Conservation (phyloP, 1,140 invertebrate species). For the Eupristina koningsbergeri region DNA sequence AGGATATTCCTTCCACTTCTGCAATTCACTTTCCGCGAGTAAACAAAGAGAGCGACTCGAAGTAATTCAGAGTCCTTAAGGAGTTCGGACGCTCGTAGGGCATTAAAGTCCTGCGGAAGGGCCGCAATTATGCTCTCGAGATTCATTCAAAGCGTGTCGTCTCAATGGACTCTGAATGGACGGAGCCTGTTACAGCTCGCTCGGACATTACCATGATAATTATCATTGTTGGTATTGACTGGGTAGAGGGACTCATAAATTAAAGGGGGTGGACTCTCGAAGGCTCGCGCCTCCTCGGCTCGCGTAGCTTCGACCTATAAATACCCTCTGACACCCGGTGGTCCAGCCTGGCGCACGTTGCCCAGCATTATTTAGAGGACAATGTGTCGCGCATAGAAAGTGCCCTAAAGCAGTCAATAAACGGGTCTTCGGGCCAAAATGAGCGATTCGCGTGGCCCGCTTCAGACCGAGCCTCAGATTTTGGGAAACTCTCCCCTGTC, state of each 20-base stretch:
- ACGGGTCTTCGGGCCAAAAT: conserved; percentile 64
- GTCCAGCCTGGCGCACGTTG: background rate
- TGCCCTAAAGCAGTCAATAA: conserved; percentile 73
- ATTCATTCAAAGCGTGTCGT: background rate
- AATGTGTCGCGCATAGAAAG: conserved; percentile 74
- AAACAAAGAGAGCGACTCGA: background rate
- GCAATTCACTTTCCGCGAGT: background rate
- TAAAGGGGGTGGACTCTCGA: background rate
- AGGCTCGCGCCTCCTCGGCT: background rate
- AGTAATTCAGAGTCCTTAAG: background rate
- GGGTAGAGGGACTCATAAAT: conserved; percentile 34
- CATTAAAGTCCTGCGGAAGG: background rate
- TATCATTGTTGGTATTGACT: conserved; percentile 35
- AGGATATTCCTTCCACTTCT: no score
- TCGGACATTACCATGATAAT: conserved; percentile 36
- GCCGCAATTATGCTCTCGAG: background rate
- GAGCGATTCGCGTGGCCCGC: conserved; percentile 40
- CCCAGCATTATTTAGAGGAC: conserved; percentile 69
- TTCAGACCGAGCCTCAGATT: conserved; percentile 65
- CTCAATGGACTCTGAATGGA: background rate
- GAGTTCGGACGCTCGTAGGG: background rate
- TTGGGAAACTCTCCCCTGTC: conserved; percentile 61
- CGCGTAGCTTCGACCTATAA: conserved; percentile 29
- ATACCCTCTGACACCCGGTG: conserved; percentile 11
- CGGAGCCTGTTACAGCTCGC: background rate